These are phyloP conservation scores for Teleiodes luculella DNA, from an alignment of 2,888 invertebrate species.

Conservation along the genomic window DNA sequence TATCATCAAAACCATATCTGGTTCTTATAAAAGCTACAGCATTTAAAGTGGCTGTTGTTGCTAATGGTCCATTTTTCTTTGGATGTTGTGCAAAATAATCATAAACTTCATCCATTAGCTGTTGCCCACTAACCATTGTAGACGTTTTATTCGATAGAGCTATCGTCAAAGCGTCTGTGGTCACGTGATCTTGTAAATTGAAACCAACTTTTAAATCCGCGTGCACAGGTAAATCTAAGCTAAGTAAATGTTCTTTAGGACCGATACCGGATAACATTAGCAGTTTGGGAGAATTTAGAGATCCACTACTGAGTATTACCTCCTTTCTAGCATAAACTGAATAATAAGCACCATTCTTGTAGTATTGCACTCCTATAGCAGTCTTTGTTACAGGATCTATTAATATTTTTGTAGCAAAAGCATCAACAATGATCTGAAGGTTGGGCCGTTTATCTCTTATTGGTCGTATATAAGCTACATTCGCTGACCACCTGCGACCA, in stretches of 20 bases:
- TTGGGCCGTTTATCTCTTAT: slow-evolving; percentile 76
- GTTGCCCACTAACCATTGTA: slow-evolving; percentile 56
- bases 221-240: slow-evolving; percentile 74
- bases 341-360: slow-evolving; percentile 59
- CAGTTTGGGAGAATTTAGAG: slow-evolving; percentile 81
- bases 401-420: slow-evolving; percentile 76
- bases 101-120: slow-evolving; percentile 61
- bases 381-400: slow-evolving; percentile 77
- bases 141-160: slow-evolving; percentile 75
- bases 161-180: slow-evolving; percentile 75
- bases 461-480: slow-evolving; percentile 82
- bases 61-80: slow-evolving; percentile 71
- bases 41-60: slow-evolving; percentile 75
- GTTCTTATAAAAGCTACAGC: slow-evolving; percentile 81
- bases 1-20: slow-evolving; percentile 53
- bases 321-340: slow-evolving; percentile 77
- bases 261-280: slow-evolving; percentile 84
- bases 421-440: slow-evolving; percentile 69
- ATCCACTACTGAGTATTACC: slow-evolving; percentile 79
- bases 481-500: slow-evolving; percentile 80
- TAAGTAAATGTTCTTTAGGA: slow-evolving; percentile 72
- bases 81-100: slow-evolving; percentile 56
- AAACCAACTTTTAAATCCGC: slow-evolving; percentile 83
- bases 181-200: slow-evolving; percentile 87
- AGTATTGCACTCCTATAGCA: slow-evolving; percentile 62